Conservation (phyloP, 2,888 invertebrate genomes). For the Cephus pulcher region DNA sequence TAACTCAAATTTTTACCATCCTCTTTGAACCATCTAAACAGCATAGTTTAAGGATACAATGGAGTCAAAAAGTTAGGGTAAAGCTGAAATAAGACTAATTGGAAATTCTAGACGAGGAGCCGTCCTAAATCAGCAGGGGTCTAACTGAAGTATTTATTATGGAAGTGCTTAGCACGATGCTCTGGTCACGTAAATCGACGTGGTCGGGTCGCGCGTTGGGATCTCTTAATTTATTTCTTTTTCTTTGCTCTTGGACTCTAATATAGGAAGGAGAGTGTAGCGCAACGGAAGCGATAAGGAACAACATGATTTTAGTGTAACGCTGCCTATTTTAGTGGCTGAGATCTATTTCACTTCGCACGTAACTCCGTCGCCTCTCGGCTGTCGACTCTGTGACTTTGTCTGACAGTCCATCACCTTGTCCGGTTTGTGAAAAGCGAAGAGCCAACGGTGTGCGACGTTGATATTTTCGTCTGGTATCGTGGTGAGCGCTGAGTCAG, state of each 20-base stretch:
- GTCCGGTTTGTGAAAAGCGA: slow-evolving; percentile 43
- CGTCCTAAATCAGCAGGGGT: background rate
- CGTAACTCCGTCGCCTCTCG: slow-evolving; percentile 54
- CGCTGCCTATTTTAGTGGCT: slow-evolving; percentile 4
- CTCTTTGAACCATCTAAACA: background rate
- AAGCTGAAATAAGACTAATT: background rate
- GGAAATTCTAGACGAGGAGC: background rate
- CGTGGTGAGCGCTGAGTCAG: slow-evolving; percentile 23
- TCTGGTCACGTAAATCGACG: background rate
- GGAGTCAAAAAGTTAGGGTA: background rate
- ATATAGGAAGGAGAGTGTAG: background rate
- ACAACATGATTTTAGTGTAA: slow-evolving; percentile 39
- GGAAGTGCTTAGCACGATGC: background rate
- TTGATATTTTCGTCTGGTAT: slow-evolving; percentile 44
- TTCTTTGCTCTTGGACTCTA: background rate
- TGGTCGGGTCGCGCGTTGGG: background rate
- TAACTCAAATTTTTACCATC: background rate
- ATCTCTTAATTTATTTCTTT: background rate
- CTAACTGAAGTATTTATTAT: background rate
- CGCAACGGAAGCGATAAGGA: slow-evolving; percentile 15
- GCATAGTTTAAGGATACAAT: background rate
- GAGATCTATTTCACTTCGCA: slow-evolving; percentile 55
- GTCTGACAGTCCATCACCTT: slow-evolving; percentile 61
- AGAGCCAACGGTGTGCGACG: slow-evolving; percentile 22
- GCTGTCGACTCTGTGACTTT: slow-evolving; percentile 53